Evolutionary conservation across 2,113 vertebrate genomes (phyloP), one percentile per base, ranked within the genome.

Genomic region (Oncorhynchus mykiss): DNA sequence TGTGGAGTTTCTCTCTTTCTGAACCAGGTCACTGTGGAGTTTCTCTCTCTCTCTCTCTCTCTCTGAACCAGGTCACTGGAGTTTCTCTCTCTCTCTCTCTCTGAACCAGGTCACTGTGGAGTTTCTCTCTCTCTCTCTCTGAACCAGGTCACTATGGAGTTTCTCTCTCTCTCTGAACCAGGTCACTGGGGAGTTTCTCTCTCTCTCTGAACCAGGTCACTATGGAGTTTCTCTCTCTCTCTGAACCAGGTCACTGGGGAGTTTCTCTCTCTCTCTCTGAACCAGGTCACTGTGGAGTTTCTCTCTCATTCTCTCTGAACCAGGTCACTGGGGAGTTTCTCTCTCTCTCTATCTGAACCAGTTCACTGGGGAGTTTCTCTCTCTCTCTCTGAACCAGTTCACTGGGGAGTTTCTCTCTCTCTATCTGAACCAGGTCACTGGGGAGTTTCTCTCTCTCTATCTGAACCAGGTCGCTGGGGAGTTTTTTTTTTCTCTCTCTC

Each of bases 1-100:
- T 72, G 45, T 13, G 51, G 39, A 79, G 77, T 84, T 80, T 49
- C 7, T 39, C 29, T 31, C 29, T 31, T 64, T 45, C 67, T 24
- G 75, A 85, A 84, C 80, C 79, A 74, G 86, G 82, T 82, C 86
- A 72, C 39, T 72, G 34, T 14, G 62, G 39, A 79, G 77, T 84
- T 80, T 18, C 4, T 4, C 48, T 24, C 1, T 24, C 22, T 24
- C 22, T 24, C 22, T 24, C 22, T 24, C 22, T 24, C 22, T 24
- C 0, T 45, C 67, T 24, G 75, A 85, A 84, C 80, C 79, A 75
- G 86, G 81, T 82, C 86, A 72, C 31, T 73, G 34, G 39, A 79
- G 77, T 84, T 80, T 29, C 72, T 24, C 22, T 18, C 4, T 5
- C 22, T 18, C 4, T 5, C 64, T 29, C 64, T 85, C 60, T 64